Base-by-base conservation (phyloP, 1,140 invertebrate genomes). In the Dendroctonus ponderosae region DNA sequence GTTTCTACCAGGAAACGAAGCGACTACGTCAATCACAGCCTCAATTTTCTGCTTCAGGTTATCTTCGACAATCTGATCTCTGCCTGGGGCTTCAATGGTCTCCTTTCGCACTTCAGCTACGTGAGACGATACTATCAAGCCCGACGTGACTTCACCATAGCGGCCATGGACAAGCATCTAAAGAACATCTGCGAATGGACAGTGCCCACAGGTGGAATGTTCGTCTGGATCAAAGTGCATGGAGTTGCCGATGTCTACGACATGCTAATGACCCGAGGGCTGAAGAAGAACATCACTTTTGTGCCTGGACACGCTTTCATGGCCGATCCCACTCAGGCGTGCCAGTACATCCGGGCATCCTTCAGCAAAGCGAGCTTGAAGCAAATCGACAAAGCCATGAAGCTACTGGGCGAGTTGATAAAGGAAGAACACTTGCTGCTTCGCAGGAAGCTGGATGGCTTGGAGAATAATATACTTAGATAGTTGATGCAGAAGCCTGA, bases 221-320 rank as follows among this genome's bases (percentile, higher is more conserved):
- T 91, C 78, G 79, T 91, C 8, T 93, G 91, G 91, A 82, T 92
- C 8, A 85, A 86, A 74, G 82, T 91, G 2, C 80, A 78, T 7
- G 86, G 83, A 6, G 80, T 92, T 0, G 76, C 82, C 0, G 89
- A 92, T 72, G 88, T 89, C 4, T 87, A 86, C 77, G 84, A 87
- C 65, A 87, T 93, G 85, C 84, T 92, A 2, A 84, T 86, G 81
- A 81, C 86, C 59, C 76, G 84, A 68, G 87, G 85, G 8, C 71
- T 82, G 14, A 75, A 82, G 63, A 80, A 80, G 26, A 83, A 86
- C 8, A 83, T 91, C 0, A 84, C 88, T 67, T 80, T 91, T 60
- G 83, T 89, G 0, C 89, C 90, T 2, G 90, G 90, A 0, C 85
- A 85, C 60, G 86, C 85, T 0, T 91, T 91, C 71, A 82, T 85